Evolutionary conservation across 2,888 invertebrate species (phyloP).

Genomic region (Caenorhabditis sp.): DNA sequence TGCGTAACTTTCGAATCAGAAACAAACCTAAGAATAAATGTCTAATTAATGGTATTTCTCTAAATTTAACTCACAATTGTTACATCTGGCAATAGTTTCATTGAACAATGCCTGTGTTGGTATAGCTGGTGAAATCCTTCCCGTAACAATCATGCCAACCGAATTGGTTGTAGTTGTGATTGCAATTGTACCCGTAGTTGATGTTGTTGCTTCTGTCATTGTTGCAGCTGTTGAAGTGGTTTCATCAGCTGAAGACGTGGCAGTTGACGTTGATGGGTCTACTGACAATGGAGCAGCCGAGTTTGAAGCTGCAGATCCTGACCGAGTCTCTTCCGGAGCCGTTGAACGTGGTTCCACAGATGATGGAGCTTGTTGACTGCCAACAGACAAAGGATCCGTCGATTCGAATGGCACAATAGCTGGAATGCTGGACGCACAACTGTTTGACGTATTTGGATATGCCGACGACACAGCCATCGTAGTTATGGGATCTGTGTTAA

Average conservation of each 20-base stretch:
- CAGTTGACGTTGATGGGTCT: background rate
- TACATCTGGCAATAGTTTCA: conserved; percentile 43
- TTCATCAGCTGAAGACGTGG: conserved; percentile 14
- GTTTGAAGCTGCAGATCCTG: conserved; percentile 16
- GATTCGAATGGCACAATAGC: background rate
- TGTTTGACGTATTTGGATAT: conserved; percentile 14
- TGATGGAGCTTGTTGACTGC: background rate
- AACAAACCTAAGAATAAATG: conserved; percentile 53
- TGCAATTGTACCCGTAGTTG: background rate
- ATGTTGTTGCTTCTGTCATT: conserved; percentile 9
- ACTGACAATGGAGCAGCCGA: background rate
- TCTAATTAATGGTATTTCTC: background rate
- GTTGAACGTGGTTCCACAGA: background rate
- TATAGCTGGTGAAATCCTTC: conserved; percentile 16
- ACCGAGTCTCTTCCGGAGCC: background rate
- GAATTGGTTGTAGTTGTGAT: conserved; percentile 19
- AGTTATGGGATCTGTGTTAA: conserved; percentile 28
- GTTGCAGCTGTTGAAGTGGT: conserved; percentile 18
- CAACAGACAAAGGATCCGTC: background rate
- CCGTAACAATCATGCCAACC: background rate
- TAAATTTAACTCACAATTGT: conserved; percentile 51
- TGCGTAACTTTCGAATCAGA: conserved; percentile 37
- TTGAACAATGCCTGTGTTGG: conserved; percentile 12
- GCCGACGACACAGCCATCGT: conserved; percentile 24
- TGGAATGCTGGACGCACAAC: conserved; percentile 8